Evolutionary conservation across 2,888 invertebrate genomes (phyloP).

Genomic region (Nephrotoma appendiculata): DNA sequence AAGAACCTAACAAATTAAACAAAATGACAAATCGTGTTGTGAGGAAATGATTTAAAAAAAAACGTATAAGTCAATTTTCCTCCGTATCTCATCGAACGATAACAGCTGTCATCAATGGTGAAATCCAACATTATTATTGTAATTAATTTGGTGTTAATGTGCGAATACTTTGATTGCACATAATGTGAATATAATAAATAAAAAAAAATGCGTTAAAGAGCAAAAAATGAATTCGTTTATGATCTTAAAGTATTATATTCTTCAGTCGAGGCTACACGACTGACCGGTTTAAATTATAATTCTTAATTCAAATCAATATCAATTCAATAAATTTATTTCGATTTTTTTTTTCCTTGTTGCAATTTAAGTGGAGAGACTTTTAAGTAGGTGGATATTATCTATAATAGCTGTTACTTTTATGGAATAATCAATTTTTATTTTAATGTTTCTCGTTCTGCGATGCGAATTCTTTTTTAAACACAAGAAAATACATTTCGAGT

Average conservation of each 20-base stretch:
- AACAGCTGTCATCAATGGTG: not conserved
- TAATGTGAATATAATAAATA: not conserved
- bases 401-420: not conserved
- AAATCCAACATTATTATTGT: not conserved
- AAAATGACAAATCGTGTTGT: not conserved
- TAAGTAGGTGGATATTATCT: not conserved
- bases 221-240: not conserved
- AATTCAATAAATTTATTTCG: not conserved
- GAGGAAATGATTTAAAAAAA: not conserved
- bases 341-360: not conserved
- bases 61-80: not conserved
- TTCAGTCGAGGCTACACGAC: not conserved
- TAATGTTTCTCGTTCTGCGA: not conserved
- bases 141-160: not conserved
- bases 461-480: not conserved
- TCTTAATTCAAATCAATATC: not conserved
- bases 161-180: not conserved
- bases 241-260: not conserved
- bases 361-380: not conserved
- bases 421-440: not conserved
- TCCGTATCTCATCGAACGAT: not conserved
- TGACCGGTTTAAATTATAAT: not conserved
- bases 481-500: not conserved
- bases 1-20: not conserved
- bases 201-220: not conserved